These are phyloP conservation scores for Linhomoeus sp. DNA, from an alignment of 2,888 invertebrate species.

Conservation along the genomic window DNA sequence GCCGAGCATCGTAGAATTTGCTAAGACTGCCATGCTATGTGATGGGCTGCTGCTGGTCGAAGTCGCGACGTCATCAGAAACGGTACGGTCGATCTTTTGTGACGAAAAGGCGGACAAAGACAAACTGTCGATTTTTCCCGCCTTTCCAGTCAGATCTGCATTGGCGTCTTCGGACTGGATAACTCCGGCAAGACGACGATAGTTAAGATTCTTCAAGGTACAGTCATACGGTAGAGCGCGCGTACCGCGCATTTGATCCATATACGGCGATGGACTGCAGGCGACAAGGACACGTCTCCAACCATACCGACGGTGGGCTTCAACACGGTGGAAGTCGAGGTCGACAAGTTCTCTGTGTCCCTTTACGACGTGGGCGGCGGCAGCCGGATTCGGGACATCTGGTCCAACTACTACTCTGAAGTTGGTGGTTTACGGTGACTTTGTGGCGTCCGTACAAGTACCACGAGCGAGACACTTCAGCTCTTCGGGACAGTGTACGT, in stretches of 20 bases:
- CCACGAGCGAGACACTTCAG: too few species aligned
- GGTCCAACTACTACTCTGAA: conserved; percentile 63
- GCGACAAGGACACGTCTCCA: conserved; percentile 16
- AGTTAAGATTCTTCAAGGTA: background rate
- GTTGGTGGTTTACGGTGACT: conserved; percentile 14
- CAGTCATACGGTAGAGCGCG: too few species aligned
- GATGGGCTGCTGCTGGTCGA: too few species aligned
- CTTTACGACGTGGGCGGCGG: conserved; percentile 71
- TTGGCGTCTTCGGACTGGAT: conserved; percentile 3
- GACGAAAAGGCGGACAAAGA: too few species aligned
- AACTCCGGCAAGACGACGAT: conserved; percentile 5
- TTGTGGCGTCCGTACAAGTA: too few species aligned
- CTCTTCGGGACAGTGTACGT: conserved; percentile 62
- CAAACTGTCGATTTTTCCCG: too few species aligned
- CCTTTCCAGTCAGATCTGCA: too few species aligned
- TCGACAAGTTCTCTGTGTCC: conserved; percentile 49
- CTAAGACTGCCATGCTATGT: too few species aligned
- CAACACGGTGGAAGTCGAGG: conserved; percentile 44
- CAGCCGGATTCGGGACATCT: conserved; percentile 55
- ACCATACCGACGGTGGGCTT: conserved; percentile 59
- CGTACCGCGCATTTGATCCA: background rate
- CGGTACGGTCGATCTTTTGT: too few species aligned
- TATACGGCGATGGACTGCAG: background rate
- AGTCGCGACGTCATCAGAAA: too few species aligned
- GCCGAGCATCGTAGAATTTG: too few species aligned